Evolutionary conservation across 2,888 invertebrate species (phyloP), one percentile per base, ranked within the genome.

Genomic region (Eupelmus urozonus): DNA sequence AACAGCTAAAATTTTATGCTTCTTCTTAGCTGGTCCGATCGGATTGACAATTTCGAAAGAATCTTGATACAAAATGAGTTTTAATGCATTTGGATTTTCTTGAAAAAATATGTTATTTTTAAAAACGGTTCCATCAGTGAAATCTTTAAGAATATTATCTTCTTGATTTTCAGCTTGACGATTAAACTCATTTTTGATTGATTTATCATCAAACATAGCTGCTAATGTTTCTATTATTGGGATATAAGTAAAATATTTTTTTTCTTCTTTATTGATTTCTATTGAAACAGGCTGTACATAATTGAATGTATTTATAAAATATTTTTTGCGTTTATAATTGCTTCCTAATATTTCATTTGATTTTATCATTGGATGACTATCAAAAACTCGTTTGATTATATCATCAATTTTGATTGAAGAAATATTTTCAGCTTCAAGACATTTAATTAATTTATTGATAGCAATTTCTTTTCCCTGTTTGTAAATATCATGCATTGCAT

Each of bases 21-120:
- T 86, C 65, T 79, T 82, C 79, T 78, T 84, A 7, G 84, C 79
- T 0, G 83, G 78, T 11, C 84, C 85, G 4, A 87, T 49, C 7
- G 85, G 85, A 78, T 87, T 86, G 18, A 85, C 86, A 40, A 84
- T 53, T 74, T 86, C 84, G 72, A 86, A 85, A 13, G 82, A 80
- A 81, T 86, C 85, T 80, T 86, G 85, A 79, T 83, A 86, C 13
- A 86, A 67, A 55, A 86, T 83, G 18, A 84, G 69, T 76, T 78
- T 63, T 7, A 81, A 63, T 9, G 72, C 59, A 63, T 80, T 27
- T 1, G 76, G 42, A 67, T 78, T 70, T 7, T 69, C 29, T 45
- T 66, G 25, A 20, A 78, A 78, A 70, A 76, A 72, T 18, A 55
- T 25, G 49, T 80, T 78, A 23, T 51, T 40, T 53, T 60, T 51